Evolutionary conservation across 2,113 vertebrate species (phyloP).

Genomic region (Pithys albifrons): DNA sequence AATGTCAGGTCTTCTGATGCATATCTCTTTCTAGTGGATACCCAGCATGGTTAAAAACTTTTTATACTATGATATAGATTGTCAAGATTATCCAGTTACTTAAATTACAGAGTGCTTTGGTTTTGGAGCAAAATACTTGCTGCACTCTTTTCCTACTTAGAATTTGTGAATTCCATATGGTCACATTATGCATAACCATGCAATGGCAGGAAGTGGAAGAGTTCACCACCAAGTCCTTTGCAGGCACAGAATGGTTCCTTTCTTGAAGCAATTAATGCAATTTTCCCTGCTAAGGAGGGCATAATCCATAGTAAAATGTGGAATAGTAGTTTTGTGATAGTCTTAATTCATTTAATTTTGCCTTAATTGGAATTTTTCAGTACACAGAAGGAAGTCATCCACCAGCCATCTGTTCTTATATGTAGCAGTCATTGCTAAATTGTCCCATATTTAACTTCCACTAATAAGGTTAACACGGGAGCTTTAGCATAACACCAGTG

Average conservation of each 20-base stretch:
- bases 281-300: conserved; percentile 24
- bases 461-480: conserved; percentile 47
- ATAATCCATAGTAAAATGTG: conserved; percentile 47
- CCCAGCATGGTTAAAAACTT: not conserved
- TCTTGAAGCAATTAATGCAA: conserved; percentile 46
- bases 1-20: not conserved
- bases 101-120: not conserved
- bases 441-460: not conserved
- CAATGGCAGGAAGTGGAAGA: conserved; percentile 27
- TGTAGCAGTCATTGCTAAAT: conserved; percentile 34
- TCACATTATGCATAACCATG: not conserved
- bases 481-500: conserved; percentile 3
- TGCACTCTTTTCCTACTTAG: not conserved
- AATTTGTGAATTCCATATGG: not conserved
- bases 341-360: conserved; percentile 58
- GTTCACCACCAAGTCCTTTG: conserved; percentile 8
- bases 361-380: conserved; percentile 55
- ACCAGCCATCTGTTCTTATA: conserved; percentile 52
- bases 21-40: not conserved
- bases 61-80: not conserved
- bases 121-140: not conserved
- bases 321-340: conserved; percentile 49
- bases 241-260: conserved; percentile 19
- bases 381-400: conserved; percentile 52
- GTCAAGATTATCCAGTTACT: not conserved